phyloP scores from a whole-genome alignment of 2,888 invertebrate genomes.

The Andrena hattorfiana region DNA sequence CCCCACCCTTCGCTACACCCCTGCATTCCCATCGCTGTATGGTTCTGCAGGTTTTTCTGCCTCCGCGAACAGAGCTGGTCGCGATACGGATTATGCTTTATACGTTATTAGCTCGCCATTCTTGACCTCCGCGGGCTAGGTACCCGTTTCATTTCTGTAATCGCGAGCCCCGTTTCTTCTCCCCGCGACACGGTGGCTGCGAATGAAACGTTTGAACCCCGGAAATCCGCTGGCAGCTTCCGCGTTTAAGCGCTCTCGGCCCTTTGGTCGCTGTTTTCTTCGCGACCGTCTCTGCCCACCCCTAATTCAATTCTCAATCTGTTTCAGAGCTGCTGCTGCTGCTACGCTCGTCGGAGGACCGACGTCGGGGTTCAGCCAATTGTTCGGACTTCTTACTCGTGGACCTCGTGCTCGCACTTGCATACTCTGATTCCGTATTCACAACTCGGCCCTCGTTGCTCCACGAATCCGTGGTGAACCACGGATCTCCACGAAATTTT shows the following conservation, averaged over 20 bases:
- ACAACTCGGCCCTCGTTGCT: slow-evolving; percentile 16
- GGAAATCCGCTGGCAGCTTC: too few relatives aligned
- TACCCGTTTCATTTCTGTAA: slow-evolving; percentile 11
- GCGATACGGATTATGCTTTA: slow-evolving; percentile 29
- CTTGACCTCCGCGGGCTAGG: slow-evolving; percentile 3
- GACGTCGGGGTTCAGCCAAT: not conserved
- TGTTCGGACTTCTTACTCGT: not conserved
- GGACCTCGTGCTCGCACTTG: not conserved
- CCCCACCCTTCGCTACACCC: not conserved
- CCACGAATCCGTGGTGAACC: not conserved
- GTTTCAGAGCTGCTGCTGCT: not conserved
- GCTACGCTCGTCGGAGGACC: not conserved
- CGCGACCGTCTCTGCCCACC: not conserved
- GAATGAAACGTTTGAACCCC: not conserved
- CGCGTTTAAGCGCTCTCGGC: not conserved
- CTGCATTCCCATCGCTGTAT: slow-evolving; percentile 37
- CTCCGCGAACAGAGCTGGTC: not conserved
- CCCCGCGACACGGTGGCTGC: not conserved
- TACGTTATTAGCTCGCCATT: slow-evolving; percentile 23
- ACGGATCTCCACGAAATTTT: slow-evolving; percentile 12
- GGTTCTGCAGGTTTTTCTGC: not conserved
- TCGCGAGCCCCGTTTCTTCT: not conserved
- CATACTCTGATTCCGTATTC: slow-evolving; percentile 29
- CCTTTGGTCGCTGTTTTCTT: not conserved
- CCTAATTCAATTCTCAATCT: not conserved